Base-by-base conservation (phyloP, 2,797 vertebrate genomes). In the Myotis vivesi region DNA sequence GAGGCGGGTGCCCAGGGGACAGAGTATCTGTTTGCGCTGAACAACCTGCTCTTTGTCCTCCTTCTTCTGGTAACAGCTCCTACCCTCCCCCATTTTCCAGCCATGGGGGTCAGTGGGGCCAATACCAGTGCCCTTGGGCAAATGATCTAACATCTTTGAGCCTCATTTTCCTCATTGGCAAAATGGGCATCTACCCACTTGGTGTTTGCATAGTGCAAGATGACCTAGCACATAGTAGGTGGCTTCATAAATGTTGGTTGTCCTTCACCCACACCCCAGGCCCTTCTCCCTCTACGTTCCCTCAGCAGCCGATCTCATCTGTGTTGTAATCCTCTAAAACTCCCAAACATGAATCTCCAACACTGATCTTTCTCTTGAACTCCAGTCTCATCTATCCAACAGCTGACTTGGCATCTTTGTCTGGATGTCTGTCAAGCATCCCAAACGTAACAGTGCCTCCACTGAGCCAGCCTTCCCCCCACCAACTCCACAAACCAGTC, bases 281-380 rank as follows among this genome's bases (percentile, higher is more conserved):
- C 16, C 71, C 85, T 87, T 89, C 85, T 85, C 28, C 57, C 93
- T 81, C 22, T 6, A 2, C 0, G 5, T 38, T 73, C 80, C 28
- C 68, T 68, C 62, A 64, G 79, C 33, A 86, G 71, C 66, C 79
- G 33, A 83, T 72, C 51, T 92, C 89, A 75, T 71, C 87, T 36
- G 30, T 88, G 69, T 38, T 41, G 19, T 20, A 55, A 71, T 51
- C 38, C 73, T 57, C 66, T 33, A 68, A 59, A 94, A 77, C 5
- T 64, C 64, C 66, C 57, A 30, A 62, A 55, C 28, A 55, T 80
- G 73, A 91, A 83, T 86, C 66, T 87, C 19, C 64, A 84, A 62
- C 75, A 71, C n/a, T 30, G 20, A 73, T 76, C 75, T 91, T 44
- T 62, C 71, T 72, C 66, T 76, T 91, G 75, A 95, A 83, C 71